A percentile compares a stretch with the other conserved stretches of the same genome.
Evolutionary conservation across 2,113 vertebrate species (phyloP).

Genomic region (Corydoras sp.): DNA sequence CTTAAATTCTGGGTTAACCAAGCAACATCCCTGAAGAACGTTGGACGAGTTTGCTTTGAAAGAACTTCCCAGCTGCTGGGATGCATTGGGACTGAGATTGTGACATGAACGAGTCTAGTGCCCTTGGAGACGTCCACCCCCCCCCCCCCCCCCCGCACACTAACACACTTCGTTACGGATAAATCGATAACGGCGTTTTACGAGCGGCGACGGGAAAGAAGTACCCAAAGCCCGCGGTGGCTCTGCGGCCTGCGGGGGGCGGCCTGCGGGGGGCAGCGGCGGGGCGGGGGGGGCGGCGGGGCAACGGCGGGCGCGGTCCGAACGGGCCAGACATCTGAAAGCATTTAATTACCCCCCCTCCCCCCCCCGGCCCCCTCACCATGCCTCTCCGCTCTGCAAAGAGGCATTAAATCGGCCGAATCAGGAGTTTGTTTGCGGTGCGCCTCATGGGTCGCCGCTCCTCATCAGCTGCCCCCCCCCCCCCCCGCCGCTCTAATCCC

Average conservation of each 20-base stretch:
- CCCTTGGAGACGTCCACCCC: constrained; percentile 48
- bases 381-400: constrained; percentile 42
- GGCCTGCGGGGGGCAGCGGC: constrained; percentile 25
- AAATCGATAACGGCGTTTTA: too few species aligned
- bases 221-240: constrained; percentile 25
- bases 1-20: too few species aligned
- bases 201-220: too few species aligned
- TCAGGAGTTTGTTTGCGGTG: constrained; percentile 42
- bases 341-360: constrained; percentile 57
- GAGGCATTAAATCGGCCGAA: constrained; percentile 60
- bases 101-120: constrained; percentile 47
- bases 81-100: too few species aligned
- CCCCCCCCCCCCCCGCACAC: too few species aligned
- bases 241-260: constrained; percentile 40
- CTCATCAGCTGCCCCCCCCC: constrained; percentile 50
- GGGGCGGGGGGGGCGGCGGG: constrained; percentile 33
- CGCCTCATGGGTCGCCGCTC: constrained; percentile 56
- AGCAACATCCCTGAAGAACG: too few species aligned
- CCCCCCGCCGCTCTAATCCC: constrained; percentile 46
- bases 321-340: constrained; percentile 60
- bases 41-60: too few species aligned
- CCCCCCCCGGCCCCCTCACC: constrained; percentile 12
- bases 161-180: too few species aligned
- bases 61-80: too few species aligned
- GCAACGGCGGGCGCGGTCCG: constrained; percentile 21